Conservation (phyloP, 2,797 vertebrate species). For the Bradypus variegatus region DNA sequence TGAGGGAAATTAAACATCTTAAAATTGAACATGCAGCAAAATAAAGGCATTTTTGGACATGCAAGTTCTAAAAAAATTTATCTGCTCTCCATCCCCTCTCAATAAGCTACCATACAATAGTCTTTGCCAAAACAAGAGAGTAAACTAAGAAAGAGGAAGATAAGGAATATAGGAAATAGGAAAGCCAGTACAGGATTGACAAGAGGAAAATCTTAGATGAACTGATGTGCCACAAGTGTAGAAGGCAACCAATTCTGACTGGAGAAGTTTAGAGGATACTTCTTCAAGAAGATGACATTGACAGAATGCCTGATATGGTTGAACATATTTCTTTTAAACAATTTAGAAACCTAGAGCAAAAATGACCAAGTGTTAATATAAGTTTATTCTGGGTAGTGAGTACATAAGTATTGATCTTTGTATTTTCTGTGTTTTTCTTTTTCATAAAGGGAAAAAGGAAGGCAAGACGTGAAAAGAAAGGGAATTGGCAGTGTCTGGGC, state of each 20-base stretch:
- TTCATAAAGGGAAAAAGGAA: not conserved
- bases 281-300: not conserved
- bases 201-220: not conserved
- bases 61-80: slow-evolving; percentile 2
- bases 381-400: not conserved
- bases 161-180: not conserved
- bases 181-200: not conserved
- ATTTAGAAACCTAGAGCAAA: slow-evolving; percentile 25
- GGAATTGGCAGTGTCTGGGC: not conserved
- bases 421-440: slow-evolving; percentile 33
- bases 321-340: slow-evolving; percentile 12
- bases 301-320: not conserved
- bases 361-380: not conserved
- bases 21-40: not conserved
- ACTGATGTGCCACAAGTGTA: not conserved
- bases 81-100: not conserved
- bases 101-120: not conserved
- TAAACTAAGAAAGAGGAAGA: not conserved
- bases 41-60: not conserved
- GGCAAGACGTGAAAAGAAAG: not conserved
- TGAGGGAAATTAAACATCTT: not conserved
- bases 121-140: slow-evolving; percentile 10
- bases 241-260: not conserved
- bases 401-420: not conserved
- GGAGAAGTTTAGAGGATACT: not conserved